These are phyloP conservation scores for Archilochus colubris DNA, from an alignment of 2,113 vertebrate genomes.

Conservation along the genomic window DNA sequence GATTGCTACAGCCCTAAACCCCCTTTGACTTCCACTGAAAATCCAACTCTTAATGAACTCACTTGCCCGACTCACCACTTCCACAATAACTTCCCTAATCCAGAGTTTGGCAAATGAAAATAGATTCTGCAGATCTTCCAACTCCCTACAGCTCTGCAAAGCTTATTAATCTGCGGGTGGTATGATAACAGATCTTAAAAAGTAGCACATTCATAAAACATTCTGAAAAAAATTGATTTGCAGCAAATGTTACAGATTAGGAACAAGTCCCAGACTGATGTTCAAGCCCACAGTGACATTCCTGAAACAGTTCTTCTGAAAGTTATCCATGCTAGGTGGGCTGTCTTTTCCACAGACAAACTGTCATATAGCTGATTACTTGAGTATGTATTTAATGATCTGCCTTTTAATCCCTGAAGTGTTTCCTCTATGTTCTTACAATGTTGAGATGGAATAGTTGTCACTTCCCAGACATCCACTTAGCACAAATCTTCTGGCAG, in stretches of 20 bases:
- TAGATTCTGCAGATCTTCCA: neutral
- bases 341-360: neutral
- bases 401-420: neutral
- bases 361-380: neutral
- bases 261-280: neutral
- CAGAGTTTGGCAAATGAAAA: neutral
- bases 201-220: neutral
- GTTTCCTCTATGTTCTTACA: neutral
- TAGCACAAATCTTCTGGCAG: neutral
- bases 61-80: neutral
- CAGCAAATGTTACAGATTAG: neutral
- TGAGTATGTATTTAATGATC: neutral
- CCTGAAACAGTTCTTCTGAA: neutral
- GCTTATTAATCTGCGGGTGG: neutral
- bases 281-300: neutral
- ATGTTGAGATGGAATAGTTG: neutral
- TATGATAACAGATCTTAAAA: neutral
- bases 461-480: neutral
- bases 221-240: neutral
- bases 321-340: neutral
- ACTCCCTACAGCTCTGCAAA: neutral
- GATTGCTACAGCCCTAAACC: neutral
- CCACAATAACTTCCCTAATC: neutral
- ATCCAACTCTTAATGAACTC: neutral
- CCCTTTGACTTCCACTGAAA: neutral